phyloP scores from a whole-genome alignment of 2,797 vertebrate genomes.

The Cryptoblepharus egeriae region DNA sequence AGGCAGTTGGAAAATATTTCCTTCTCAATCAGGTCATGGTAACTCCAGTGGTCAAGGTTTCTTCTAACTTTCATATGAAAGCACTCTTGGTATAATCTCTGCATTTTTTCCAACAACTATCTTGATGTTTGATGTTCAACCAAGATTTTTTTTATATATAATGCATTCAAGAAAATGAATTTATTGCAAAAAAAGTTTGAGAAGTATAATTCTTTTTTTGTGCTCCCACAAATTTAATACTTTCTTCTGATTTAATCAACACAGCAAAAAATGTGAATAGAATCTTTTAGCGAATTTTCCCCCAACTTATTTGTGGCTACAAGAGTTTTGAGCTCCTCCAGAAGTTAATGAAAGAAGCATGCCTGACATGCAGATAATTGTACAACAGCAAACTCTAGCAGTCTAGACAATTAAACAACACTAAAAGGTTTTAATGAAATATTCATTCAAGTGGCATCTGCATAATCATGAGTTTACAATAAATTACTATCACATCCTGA shows the following conservation, averaged over 20 bases:
- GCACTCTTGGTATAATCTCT: background rate
- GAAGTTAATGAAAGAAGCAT: slow-evolving; percentile 22
- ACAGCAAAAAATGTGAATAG: slow-evolving; percentile 5
- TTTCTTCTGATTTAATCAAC: slow-evolving; percentile 50
- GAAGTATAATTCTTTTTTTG: slow-evolving; percentile 30
- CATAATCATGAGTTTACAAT: background rate
- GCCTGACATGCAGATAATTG: background rate
- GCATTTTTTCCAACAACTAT: slow-evolving; percentile 24
- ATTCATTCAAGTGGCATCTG: slow-evolving; percentile 12
- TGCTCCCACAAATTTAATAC: slow-evolving; percentile 24
- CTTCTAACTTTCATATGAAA: slow-evolving; percentile 24
- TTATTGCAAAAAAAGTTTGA: slow-evolving; percentile 33
- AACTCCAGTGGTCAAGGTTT: slow-evolving; percentile 31
- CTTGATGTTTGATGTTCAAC: slow-evolving; percentile 8
- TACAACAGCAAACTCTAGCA: background rate
- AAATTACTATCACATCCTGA: background rate
- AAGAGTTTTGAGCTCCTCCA: background rate
- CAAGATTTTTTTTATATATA: too few species aligned
- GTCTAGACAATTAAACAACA: background rate
- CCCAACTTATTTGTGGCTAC: slow-evolving; percentile 8
- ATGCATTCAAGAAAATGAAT: background rate
- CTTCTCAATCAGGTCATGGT: slow-evolving; percentile 17
- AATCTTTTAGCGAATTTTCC: slow-evolving; percentile 42
- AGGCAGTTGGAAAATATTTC: slow-evolving; percentile 49
- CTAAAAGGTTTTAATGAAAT: background rate